Evolutionary conservation across 1,140 invertebrate genomes (phyloP).

Genomic region (Dreissena polymorpha): DNA sequence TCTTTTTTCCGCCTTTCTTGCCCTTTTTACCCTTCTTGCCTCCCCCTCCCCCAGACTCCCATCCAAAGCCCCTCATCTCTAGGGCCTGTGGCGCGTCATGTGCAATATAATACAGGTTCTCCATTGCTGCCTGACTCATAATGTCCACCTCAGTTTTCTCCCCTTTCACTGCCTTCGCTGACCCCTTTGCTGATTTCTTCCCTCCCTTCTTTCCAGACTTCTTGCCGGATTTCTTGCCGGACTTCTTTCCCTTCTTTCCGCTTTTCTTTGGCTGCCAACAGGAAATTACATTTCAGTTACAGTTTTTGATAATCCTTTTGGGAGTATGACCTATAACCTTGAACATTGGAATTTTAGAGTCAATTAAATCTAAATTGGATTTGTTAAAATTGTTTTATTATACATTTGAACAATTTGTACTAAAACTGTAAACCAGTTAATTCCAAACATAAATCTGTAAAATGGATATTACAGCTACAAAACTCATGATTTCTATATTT

Average conservation of each 20-base stretch:
- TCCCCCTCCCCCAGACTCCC: constrained; percentile 55
- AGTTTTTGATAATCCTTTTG: too few species aligned
- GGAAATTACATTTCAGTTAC: background rate
- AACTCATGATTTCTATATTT: too few species aligned
- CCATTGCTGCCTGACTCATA: constrained; percentile 70
- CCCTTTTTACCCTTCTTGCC: constrained; percentile 61
- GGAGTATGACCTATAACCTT: too few species aligned
- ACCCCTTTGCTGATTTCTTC: constrained; percentile 65
- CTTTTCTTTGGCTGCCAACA: constrained; percentile 65
- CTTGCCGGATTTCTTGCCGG: constrained; percentile 72
- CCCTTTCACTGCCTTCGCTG: constrained; percentile 66
- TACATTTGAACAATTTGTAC: too few species aligned
- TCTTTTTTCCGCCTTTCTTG: constrained; percentile 63
- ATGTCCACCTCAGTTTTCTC: constrained; percentile 68
- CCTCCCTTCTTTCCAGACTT: constrained; percentile 68
- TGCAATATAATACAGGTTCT: constrained; percentile 75
- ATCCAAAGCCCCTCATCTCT: constrained; percentile 71
- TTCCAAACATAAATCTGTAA: too few species aligned
- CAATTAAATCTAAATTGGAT: too few species aligned
- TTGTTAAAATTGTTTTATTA: too few species aligned
- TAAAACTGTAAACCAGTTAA: too few species aligned
- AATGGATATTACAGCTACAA: too few species aligned
- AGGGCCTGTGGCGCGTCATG: constrained; percentile 72
- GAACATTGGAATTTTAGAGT: too few species aligned
- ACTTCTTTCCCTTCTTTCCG: constrained; percentile 67